A percentile compares a stretch with the other conserved stretches of the same genome.
phyloP scores from a whole-genome alignment of 2,797 vertebrate species.

The Hypotaenidia okinawae region DNA sequence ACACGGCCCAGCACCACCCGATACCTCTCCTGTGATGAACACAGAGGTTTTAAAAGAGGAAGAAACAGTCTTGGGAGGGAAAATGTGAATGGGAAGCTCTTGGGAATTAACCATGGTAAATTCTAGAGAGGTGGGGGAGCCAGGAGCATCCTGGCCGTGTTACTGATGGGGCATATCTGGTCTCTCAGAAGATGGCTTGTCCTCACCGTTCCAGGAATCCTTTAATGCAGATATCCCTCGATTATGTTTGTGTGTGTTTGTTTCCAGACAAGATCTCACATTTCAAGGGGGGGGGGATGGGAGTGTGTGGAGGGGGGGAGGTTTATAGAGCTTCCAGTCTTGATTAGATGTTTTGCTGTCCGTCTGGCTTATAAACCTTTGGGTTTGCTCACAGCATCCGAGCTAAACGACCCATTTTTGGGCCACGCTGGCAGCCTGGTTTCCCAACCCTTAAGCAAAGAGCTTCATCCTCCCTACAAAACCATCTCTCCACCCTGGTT shows the following conservation, averaged over 20 bases:
- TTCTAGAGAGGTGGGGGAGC: constrained; percentile 57
- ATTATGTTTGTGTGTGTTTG: background rate
- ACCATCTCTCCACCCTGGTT: background rate
- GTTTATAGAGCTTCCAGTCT: background rate
- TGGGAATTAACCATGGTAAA: constrained; percentile 23
- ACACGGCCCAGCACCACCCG: background rate
- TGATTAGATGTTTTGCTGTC: background rate
- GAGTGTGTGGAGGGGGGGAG: too few species aligned
- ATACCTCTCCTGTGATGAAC: background rate
- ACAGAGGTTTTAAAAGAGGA: background rate
- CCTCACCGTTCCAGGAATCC: background rate
- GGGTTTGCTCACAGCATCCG: background rate
- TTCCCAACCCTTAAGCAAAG: background rate
- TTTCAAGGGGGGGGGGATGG: background rate
- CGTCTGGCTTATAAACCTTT: background rate
- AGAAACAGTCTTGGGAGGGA: background rate
- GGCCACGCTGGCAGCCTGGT: background rate
- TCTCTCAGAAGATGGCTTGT: constrained; percentile 6
- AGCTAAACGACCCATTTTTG: background rate
- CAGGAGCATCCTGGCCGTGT: background rate
- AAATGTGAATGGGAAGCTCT: background rate
- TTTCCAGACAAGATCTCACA: background rate
- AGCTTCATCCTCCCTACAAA: background rate
- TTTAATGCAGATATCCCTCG: background rate
- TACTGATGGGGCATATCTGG: background rate